Evolutionary conservation across 2,797 vertebrate species (phyloP), one percentile per base, ranked within the genome.

Genomic region (Gymnopithys bicolor): DNA sequence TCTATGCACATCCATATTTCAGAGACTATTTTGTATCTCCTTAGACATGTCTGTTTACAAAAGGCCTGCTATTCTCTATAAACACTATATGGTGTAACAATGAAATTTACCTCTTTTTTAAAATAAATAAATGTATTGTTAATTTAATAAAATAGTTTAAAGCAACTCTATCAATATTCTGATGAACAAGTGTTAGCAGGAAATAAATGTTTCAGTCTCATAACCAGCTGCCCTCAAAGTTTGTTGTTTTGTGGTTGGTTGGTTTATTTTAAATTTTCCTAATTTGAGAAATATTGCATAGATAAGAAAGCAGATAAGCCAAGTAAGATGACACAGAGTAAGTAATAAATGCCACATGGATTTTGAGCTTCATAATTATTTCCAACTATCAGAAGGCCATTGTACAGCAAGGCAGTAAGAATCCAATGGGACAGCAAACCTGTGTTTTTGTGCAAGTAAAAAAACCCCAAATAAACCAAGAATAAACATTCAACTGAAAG

Each of bases 1-100:
- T 95, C 94, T 95, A 94, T 95, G 93, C 93, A 66, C 90, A 95
- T 87, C 91, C 92, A 94, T 91, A 95, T 95, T 94, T 95, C 35
- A 95, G 88, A 83, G 39, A 81, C 15, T 19, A 32, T 58, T 63
- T 68, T 88, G 52, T 92, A 74, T 63, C 84, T 94, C 64, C 87
- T 78, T 67, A 35, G 67, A 28, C 28, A 5, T 19, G 30, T 71
- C 63, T 82, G 73, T 81, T 91, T 74, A 88, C 56, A 77, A 62
- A 71, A 76, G 49, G 45, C 79, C 71, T 64, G 0, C 81, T 35
- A 55, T 58, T 37, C 53, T 84, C 70, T 63, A 23, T 48, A 71
- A 92, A 77, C 32, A 46, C 23, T 53, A 71, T 22, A 18, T 9
- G 59, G 43, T 19, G 74, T 33, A 53, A 76, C 19, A 78, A 93